Evolutionary conservation across 2,113 vertebrate species (phyloP).

Genomic region (Takifugu flavidus): DNA sequence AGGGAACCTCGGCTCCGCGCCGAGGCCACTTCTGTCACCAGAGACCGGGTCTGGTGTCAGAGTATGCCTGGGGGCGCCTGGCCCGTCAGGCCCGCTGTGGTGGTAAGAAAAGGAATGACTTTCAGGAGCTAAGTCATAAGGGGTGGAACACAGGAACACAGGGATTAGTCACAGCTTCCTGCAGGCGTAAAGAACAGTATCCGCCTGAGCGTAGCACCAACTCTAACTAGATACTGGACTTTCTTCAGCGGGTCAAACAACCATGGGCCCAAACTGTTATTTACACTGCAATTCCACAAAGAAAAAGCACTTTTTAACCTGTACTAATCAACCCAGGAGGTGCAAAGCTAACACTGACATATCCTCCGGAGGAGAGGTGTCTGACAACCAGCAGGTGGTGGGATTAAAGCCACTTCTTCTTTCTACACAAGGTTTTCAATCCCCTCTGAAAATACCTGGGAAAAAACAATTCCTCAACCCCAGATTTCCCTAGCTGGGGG

Average conservation of each 20-base stretch:
- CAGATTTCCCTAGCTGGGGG: too few relatives aligned
- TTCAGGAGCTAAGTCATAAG: slow-evolving; percentile 54
- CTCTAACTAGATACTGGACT: slow-evolving; percentile 23
- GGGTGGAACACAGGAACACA: slow-evolving; percentile 46
- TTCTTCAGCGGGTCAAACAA: not conserved
- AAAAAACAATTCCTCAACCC: too few relatives aligned
- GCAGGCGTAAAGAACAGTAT: slow-evolving; percentile 49
- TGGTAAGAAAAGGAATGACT: slow-evolving; percentile 47
- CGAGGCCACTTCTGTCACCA: slow-evolving; percentile 42
- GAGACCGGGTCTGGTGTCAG: slow-evolving; percentile 51
- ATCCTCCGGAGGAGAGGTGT: too few relatives aligned
- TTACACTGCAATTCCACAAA: too few relatives aligned
- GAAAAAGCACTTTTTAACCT: too few relatives aligned
- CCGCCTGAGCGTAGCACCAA: slow-evolving; percentile 37
- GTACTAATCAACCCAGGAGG: too few relatives aligned
- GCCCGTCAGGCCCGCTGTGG: slow-evolving; percentile 28
- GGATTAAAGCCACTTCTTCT: too few relatives aligned
- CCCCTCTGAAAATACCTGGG: too few relatives aligned
- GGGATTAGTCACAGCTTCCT: slow-evolving; percentile 44
- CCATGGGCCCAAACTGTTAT: too few relatives aligned
- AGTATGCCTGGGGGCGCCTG: slow-evolving; percentile 53
- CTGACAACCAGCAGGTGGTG: too few relatives aligned
- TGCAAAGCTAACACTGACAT: too few relatives aligned
- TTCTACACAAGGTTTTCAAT: too few relatives aligned
- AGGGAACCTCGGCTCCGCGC: slow-evolving; percentile 40